Conservation (phyloP, 2,113 vertebrate genomes). For the Pseudois nayaur region DNA sequence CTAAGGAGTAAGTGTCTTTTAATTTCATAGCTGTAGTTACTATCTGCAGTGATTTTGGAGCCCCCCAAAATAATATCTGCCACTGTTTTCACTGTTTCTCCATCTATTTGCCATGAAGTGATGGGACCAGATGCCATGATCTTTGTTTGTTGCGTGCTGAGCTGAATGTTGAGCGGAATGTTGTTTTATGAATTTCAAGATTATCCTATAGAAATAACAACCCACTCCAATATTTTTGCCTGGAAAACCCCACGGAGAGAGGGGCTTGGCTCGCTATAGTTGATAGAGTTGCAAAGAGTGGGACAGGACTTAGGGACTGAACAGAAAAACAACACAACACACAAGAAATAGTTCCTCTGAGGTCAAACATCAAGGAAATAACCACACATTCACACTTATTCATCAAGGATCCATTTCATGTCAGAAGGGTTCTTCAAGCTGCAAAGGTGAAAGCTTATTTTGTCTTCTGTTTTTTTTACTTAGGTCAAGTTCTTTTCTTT, state of each 20-base stretch:
- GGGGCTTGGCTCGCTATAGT: background rate
- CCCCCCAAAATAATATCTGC: rapidly evolving
- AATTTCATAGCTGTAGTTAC: background rate
- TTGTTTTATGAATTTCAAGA: background rate
- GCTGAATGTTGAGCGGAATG: background rate
- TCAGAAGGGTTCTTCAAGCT: background rate
- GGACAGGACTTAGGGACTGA: background rate
- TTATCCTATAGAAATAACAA: background rate
- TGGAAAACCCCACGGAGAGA: background rate
- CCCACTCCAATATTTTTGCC: background rate
- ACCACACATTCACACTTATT: background rate
- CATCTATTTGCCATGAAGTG: background rate
- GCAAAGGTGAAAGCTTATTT: background rate
- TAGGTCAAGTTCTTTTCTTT: background rate
- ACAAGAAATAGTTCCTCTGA: background rate
- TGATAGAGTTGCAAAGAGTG: background rate
- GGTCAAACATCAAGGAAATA: background rate
- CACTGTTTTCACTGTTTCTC: background rate
- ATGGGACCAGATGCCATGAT: background rate
- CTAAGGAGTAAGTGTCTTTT: background rate
- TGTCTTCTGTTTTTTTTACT: background rate
- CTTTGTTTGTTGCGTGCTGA: background rate
- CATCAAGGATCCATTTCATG: background rate
- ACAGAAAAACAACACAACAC: background rate
- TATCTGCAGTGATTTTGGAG: background rate